Evolutionary conservation across 1,140 invertebrate genomes (phyloP).

Genomic region (Zaprionus davidi): DNA sequence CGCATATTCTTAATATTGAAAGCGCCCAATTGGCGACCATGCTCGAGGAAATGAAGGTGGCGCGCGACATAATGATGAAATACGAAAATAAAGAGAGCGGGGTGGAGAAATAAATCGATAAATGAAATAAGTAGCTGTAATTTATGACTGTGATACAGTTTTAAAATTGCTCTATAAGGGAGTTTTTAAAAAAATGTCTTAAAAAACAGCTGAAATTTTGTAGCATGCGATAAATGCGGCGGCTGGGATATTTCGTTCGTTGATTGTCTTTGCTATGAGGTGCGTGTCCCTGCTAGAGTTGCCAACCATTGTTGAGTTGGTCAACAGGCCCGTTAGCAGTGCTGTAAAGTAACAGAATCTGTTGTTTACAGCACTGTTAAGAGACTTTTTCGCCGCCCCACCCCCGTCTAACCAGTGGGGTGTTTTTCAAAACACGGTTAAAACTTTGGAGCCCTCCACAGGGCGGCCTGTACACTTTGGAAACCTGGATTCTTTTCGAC

Average conservation of each 20-base stretch:
- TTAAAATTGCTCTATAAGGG: background rate
- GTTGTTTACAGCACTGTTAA: no score
- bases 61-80: constrained; percentile 69
- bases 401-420: no score
- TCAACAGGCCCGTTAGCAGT: background rate
- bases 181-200: background rate
- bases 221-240: background rate
- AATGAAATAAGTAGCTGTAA: no score
- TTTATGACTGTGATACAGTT: background rate
- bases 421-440: no score
- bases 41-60: constrained; percentile 72
- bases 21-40: constrained; percentile 62
- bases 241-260: no score
- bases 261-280: background rate
- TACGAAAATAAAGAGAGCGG: constrained; percentile 62
- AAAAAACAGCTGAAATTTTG: background rate
- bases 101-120: background rate
- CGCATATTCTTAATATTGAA: constrained; percentile 74
- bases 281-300: constrained; percentile 14
- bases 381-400: no score
- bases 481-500: no score
- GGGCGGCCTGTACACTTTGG: no score
- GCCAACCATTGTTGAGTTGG: constrained; percentile 5
- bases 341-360: background rate
- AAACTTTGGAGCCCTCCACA: no score